Evolutionary conservation across 2,113 vertebrate species (phyloP), one percentile per base, ranked within the genome.

Genomic region (Muntiacus muntjak): DNA sequence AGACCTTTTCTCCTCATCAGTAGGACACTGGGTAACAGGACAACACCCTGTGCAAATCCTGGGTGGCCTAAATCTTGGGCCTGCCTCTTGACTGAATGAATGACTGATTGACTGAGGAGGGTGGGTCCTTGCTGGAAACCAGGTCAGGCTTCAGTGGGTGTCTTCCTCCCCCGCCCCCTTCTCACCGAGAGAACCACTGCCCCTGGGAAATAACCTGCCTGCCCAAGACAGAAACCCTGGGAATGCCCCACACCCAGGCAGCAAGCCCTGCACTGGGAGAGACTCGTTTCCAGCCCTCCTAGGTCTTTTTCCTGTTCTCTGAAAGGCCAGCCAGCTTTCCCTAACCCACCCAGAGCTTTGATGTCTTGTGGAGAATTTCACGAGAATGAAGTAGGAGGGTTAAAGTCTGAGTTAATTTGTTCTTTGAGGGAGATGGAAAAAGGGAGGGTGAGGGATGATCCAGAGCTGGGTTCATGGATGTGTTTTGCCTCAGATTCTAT

Each of bases 61-160:
- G 23, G 43, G 93, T 96, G 96, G 87, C 98, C 98, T 97, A 81
- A 84, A 95, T 97, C 88, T 67, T 67, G n/a, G 91, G 84, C 93
- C 54, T 50, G 47, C 94, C 96, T 67, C n/a, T 94, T 94, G 78
- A 95, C 92, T 98, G 64, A 86, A 28, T 36, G 78, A 81, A 26
- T 54, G 62, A 94, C 81, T 90, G 82, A 93, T 94, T 60, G 93
- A 95, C 79, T 54, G 50, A 36, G 33, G n/a, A n/a, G 90, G 96
- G 96, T 96, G 94, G 85, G 92, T 97, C 97, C 92, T 91, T 94
- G 45, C 55, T 54, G n/a, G 90, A 97, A 98, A 97, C 79, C 95
- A 97, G 97, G 98, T 97, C 96, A 98, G 81, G 47, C 93, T 95
- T 93, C 92, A 47, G 40, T 94, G 62, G 57, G 57, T 93, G 36